Evolutionary conservation across 2,797 vertebrate species (phyloP).

Genomic region (Enteromius anoplus): DNA sequence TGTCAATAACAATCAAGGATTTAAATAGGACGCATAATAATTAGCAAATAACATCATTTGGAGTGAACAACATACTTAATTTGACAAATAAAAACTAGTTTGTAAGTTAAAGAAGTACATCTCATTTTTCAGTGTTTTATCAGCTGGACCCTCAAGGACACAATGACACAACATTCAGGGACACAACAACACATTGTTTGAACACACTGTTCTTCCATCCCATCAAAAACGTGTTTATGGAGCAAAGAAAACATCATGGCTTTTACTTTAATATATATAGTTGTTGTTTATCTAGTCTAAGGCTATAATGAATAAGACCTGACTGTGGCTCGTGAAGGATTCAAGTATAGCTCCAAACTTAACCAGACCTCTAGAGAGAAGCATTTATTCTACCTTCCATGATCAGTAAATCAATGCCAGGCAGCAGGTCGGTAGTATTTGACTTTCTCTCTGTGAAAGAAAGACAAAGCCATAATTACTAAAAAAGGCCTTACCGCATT

Average conservation of each 20-base stretch:
- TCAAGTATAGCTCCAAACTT: constrained; percentile 14
- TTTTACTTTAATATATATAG: neutral
- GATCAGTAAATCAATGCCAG: constrained; percentile 94
- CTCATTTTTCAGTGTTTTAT: neutral
- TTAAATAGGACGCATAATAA: neutral
- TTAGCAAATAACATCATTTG: neutral
- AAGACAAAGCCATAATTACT: constrained; percentile 83
- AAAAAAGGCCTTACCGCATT: constrained; percentile 58
- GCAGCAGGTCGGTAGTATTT: constrained; percentile 90
- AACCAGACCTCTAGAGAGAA: constrained; percentile 40
- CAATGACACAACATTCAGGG: neutral
- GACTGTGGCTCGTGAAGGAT: constrained; percentile 24
- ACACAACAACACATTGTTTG: neutral
- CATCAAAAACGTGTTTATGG: neutral
- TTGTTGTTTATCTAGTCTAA: neutral
- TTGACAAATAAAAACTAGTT: neutral
- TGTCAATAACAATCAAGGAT: neutral
- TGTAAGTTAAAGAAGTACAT: neutral
- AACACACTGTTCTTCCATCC: neutral
- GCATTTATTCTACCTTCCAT: constrained; percentile 86
- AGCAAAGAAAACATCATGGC: neutral
- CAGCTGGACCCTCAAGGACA: neutral
- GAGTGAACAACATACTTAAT: neutral
- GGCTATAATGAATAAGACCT: neutral
- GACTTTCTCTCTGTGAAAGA: constrained; percentile 88